These are phyloP conservation scores for Monarcha castaneiventris DNA, from an alignment of 2,113 vertebrate genomes.

Conservation along the genomic window DNA sequence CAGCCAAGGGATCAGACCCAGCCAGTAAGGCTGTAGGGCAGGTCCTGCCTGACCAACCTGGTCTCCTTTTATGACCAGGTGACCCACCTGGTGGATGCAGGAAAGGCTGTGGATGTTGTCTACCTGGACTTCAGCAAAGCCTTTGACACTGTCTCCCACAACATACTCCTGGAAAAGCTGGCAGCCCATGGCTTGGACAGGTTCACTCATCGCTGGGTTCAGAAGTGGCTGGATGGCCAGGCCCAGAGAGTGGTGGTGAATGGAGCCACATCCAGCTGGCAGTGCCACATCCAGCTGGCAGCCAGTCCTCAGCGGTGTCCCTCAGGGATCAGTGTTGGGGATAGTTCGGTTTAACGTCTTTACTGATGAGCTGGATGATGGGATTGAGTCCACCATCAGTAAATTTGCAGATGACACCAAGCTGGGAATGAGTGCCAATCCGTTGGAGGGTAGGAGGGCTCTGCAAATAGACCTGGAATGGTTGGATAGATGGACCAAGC, in stretches of 20 bases:
- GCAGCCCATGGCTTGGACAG: background rate
- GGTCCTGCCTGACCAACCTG: background rate
- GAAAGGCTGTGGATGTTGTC: background rate
- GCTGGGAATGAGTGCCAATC: background rate
- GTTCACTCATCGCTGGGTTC: rapidly evolving
- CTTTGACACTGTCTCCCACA: background rate
- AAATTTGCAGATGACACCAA: background rate
- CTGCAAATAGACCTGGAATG: too few relatives aligned
- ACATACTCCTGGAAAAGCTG: background rate
- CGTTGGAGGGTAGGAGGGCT: background rate
- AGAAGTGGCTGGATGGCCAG: background rate
- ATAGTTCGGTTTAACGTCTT: background rate
- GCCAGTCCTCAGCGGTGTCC: background rate
- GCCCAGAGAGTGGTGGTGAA: background rate
- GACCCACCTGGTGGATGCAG: too few relatives aligned
- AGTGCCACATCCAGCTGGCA: too few relatives aligned
- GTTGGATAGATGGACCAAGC: too few relatives aligned
- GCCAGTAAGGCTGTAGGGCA: background rate
- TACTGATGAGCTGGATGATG: background rate
- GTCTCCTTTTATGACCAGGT: background rate
- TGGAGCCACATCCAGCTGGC: rapidly evolving
- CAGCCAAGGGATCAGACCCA: background rate
- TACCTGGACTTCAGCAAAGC: background rate
- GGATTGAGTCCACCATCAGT: background rate
- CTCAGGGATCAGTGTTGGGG: background rate